phyloP scores from a whole-genome alignment of 2,888 invertebrate genomes.

The Melinaea marsaeus region DNA sequence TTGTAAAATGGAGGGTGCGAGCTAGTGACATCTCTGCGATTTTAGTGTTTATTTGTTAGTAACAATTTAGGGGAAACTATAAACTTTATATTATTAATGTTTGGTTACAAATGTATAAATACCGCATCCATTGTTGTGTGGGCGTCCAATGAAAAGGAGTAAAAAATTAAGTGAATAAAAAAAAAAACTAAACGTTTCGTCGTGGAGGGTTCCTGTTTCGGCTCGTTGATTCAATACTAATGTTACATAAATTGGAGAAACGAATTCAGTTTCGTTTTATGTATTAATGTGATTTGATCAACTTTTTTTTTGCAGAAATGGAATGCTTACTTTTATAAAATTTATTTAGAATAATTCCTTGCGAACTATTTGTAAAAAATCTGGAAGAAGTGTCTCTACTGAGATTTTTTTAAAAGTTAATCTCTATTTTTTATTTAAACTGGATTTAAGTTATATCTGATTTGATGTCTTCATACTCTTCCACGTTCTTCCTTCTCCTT shows the following conservation, averaged over 20 bases:
- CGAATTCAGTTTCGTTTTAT: constrained; percentile 22
- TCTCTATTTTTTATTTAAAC: too few relatives aligned
- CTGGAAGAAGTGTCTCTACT: too few relatives aligned
- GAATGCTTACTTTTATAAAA: too few relatives aligned
- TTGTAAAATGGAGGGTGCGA: constrained; percentile 13
- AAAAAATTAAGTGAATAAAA: constrained; percentile 36
- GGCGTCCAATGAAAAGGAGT: constrained; percentile 51
- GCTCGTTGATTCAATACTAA: constrained; percentile 52
- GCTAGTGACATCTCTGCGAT: constrained; percentile 55
- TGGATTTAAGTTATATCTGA: too few relatives aligned
- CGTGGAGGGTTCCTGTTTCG: constrained; percentile 53
- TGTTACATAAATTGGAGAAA: constrained; percentile 49
- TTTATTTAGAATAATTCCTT: too few relatives aligned
- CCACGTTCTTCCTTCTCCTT: too few relatives aligned
- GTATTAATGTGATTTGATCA: constrained; percentile 20
- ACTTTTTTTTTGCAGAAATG: constrained; percentile 4
- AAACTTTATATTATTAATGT: constrained; percentile 29
- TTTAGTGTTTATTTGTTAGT: constrained; percentile 62
- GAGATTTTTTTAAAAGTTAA: too few relatives aligned
- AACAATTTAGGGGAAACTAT: constrained; percentile 28
- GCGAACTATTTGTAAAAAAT: too few relatives aligned
- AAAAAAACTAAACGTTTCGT: constrained; percentile 47
- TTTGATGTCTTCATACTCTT: too few relatives aligned
- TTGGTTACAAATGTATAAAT: constrained; percentile 18
- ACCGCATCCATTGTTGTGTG: constrained; percentile 48